Evolutionary conservation across 2,888 invertebrate genomes (phyloP).

Genomic region (Drosophila quasianomalipes): DNA sequence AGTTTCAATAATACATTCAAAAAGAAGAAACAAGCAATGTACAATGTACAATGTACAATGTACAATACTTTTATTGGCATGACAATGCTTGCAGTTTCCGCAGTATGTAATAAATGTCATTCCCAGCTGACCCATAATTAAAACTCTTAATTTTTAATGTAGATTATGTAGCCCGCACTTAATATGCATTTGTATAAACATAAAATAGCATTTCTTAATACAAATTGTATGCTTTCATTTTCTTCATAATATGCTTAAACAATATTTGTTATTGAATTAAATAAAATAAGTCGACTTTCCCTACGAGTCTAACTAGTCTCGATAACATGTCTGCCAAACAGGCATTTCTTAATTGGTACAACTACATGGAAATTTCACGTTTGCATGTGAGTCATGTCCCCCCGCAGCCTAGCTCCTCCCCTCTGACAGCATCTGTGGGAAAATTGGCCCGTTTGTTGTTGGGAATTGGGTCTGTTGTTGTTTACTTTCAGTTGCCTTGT

Average conservation of each 20-base stretch:
- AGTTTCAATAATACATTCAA: neutral
- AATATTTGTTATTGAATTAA: neutral
- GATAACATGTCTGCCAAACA: conserved; percentile 21
- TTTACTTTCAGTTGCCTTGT: conserved; percentile 69
- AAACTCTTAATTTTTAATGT: neutral
- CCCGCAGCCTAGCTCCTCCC: neutral
- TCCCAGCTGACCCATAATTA: neutral
- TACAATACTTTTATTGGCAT: neutral
- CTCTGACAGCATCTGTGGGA: conserved; percentile 32
- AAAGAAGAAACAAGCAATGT: neutral
- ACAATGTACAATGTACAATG: neutral
- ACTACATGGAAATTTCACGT: conserved; percentile 50
- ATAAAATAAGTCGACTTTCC: conserved; percentile 37
- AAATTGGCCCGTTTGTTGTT: conserved; percentile 54
- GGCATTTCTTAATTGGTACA: conserved; percentile 51
- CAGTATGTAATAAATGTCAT: neutral
- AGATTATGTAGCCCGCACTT: neutral
- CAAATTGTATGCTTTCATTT: neutral
- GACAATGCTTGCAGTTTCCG: neutral
- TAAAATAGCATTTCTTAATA: neutral
- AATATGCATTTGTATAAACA: neutral
- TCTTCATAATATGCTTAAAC: neutral
- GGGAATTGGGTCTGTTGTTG: conserved; percentile 74
- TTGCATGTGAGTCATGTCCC: conserved; percentile 52
- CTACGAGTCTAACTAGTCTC: conserved; percentile 15